Evolutionary conservation across 1,140 invertebrate genomes (phyloP).

Genomic region (Pectinophora gossypiella): DNA sequence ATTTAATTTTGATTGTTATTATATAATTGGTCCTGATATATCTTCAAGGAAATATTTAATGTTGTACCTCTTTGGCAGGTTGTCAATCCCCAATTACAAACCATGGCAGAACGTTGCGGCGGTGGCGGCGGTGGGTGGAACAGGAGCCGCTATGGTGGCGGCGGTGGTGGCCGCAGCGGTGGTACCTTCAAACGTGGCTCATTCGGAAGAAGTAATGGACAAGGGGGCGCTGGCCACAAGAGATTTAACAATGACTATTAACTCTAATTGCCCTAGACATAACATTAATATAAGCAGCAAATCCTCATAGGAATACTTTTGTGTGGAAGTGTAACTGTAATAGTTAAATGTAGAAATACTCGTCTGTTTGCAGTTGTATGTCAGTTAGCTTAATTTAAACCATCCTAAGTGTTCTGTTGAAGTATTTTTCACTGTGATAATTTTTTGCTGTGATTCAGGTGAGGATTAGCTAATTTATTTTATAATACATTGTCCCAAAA

Average conservation of each 20-base stretch:
- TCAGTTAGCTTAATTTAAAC: conserved; percentile 22
- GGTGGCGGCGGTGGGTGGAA: conserved; percentile 75
- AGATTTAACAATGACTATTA: conserved; percentile 71
- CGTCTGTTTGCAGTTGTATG: conserved; percentile 25
- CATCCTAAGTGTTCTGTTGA: conserved; percentile 12
- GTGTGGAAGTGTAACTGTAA: conserved; percentile 38
- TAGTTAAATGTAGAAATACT: conserved; percentile 21
- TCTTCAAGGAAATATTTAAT: not conserved
- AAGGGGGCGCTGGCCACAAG: conserved; percentile 62
- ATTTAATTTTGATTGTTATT: conserved; percentile 30
- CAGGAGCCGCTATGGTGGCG: conserved; percentile 59
- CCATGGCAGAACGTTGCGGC: conserved; percentile 75
- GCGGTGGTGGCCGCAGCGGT: conserved; percentile 36
- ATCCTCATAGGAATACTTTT: conserved; percentile 56
- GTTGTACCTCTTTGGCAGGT: conserved; percentile 47
- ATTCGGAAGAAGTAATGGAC: conserved; percentile 51
- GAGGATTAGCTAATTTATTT: conserved; percentile 33
- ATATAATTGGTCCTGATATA: not conserved
- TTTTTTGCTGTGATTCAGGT: conserved; percentile 37
- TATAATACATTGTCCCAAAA: not conserved
- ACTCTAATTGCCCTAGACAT: conserved; percentile 20
- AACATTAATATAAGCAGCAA: conserved; percentile 37
- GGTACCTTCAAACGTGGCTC: conserved; percentile 60
- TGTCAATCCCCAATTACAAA: conserved; percentile 76
- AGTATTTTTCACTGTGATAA: conserved; percentile 49